These are phyloP conservation scores for Pelvicachromis taeniatus DNA, from an alignment of 2,113 vertebrate species.

Conservation along the genomic window DNA sequence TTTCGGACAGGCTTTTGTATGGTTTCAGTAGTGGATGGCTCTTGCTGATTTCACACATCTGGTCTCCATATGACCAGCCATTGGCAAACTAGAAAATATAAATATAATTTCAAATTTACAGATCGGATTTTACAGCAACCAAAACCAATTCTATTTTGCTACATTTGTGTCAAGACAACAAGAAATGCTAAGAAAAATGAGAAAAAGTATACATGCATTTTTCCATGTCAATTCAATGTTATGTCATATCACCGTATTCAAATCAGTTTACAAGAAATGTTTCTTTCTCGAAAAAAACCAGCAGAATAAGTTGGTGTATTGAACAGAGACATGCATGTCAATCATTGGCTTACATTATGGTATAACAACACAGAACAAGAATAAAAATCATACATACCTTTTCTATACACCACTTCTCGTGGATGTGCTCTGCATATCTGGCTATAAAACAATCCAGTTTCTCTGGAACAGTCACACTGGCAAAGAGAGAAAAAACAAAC, in stretches of 20 bases:
- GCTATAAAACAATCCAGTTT: constrained; percentile 91
- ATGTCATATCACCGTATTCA: neutral
- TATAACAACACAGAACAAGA: neutral
- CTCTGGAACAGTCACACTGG: constrained; percentile 87
- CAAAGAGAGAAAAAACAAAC: neutral
- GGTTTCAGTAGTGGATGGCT: constrained; percentile 88
- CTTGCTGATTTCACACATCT: constrained; percentile 84
- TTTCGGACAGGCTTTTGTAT: constrained; percentile 88
- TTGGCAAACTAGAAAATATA: constrained; percentile 78
- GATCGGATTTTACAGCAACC: neutral
- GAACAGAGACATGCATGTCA: neutral
- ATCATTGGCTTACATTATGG: neutral
- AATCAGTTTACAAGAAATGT: neutral
- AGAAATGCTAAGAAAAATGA: neutral
- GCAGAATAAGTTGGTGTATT: neutral
- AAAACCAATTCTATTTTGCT: neutral
- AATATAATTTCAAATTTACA: neutral
- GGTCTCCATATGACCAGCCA: constrained; percentile 90
- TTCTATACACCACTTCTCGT: constrained; percentile 96
- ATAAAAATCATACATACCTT: constrained; percentile 76
- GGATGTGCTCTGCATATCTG: constrained; percentile 94
- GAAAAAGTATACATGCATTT: neutral
- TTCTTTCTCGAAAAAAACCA: neutral
- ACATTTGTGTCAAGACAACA: neutral
- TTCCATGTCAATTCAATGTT: neutral